phyloP scores from a whole-genome alignment of 2,797 vertebrate species.

The Lithobates sylvaticus region DNA sequence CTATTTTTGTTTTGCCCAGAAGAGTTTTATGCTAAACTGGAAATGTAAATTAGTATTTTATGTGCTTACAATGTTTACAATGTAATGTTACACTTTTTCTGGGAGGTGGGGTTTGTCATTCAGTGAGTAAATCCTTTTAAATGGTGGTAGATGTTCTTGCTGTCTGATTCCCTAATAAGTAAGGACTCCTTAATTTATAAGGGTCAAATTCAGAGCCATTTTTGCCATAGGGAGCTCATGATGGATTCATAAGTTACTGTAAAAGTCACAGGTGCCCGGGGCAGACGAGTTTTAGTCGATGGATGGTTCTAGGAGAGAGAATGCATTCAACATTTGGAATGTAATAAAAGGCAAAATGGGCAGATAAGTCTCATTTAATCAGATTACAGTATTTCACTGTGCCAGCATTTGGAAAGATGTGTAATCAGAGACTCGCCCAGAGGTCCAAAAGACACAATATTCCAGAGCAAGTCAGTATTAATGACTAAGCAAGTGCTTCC shows the following conservation, averaged over 20 bases:
- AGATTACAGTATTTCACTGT: constrained; percentile 64
- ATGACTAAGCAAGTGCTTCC: constrained; percentile 52
- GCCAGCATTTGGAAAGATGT: constrained; percentile 66
- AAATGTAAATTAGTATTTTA: neutral
- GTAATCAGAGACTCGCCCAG: constrained; percentile 57
- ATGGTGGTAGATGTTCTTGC: constrained; percentile 36
- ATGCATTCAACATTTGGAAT: constrained; percentile 65
- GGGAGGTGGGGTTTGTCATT: neutral
- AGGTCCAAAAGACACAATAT: constrained; percentile 61
- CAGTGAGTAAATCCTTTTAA: constrained; percentile 20
- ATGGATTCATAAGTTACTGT: constrained; percentile 61
- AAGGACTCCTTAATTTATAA: constrained; percentile 29
- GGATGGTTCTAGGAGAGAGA: constrained; percentile 58
- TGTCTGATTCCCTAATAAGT: constrained; percentile 43
- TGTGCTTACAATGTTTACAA: neutral
- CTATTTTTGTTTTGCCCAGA: too few species aligned
- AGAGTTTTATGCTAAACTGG: too few species aligned
- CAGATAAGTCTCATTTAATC: constrained; percentile 68
- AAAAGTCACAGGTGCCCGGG: constrained; percentile 47
- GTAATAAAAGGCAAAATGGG: constrained; percentile 67
- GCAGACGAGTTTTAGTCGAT: constrained; percentile 50
- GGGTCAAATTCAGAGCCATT: constrained; percentile 58
- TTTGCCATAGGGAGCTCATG: constrained; percentile 59
- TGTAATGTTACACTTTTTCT: neutral
- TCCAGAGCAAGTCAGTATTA: constrained; percentile 50